phyloP scores from a whole-genome alignment of 2,888 invertebrate genomes.

The Itoplectis maculator region DNA sequence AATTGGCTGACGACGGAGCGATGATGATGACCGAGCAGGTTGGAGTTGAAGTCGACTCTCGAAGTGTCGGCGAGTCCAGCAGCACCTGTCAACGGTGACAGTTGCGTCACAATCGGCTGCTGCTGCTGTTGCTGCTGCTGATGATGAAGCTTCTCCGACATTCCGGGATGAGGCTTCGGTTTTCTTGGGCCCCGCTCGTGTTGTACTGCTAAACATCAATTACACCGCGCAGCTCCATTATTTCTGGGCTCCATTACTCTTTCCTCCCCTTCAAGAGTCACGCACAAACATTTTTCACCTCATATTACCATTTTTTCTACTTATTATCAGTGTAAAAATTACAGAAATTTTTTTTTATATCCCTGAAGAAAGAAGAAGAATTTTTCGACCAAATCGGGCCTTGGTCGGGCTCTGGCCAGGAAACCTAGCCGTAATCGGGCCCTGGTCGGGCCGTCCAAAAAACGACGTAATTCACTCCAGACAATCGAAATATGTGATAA shows the following conservation, averaged over 20 bases:
- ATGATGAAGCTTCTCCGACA: slow-evolving; percentile 82
- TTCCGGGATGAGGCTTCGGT: slow-evolving; percentile 90
- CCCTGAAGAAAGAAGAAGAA: too few species aligned
- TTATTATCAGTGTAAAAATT: too few species aligned
- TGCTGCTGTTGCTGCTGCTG: slow-evolving; percentile 81
- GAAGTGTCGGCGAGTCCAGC: slow-evolving; percentile 78
- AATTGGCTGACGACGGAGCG: slow-evolving; percentile 70
- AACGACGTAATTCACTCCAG: too few species aligned
- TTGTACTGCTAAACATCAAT: slow-evolving; percentile 92
- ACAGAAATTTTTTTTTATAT: too few species aligned
- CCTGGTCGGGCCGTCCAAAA: too few species aligned
- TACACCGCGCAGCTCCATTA: slow-evolving; percentile 61
- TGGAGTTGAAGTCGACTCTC: slow-evolving; percentile 76
- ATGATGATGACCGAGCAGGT: slow-evolving; percentile 73
- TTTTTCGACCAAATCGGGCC: not conserved
- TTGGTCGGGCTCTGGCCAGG: not conserved
- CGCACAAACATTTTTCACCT: not conserved
- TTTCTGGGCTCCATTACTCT: slow-evolving; percentile 45
- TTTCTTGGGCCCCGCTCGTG: slow-evolving; percentile 98
- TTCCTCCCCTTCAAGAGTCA: too few species aligned
- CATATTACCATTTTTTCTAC: too few species aligned
- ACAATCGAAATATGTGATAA: too few species aligned
- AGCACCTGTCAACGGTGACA: slow-evolving; percentile 73
- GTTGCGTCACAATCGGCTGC: slow-evolving; percentile 75
- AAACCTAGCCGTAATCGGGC: too few species aligned